Evolutionary conservation across 2,888 invertebrate genomes (phyloP).

Genomic region (Drosophila seclusa): DNA sequence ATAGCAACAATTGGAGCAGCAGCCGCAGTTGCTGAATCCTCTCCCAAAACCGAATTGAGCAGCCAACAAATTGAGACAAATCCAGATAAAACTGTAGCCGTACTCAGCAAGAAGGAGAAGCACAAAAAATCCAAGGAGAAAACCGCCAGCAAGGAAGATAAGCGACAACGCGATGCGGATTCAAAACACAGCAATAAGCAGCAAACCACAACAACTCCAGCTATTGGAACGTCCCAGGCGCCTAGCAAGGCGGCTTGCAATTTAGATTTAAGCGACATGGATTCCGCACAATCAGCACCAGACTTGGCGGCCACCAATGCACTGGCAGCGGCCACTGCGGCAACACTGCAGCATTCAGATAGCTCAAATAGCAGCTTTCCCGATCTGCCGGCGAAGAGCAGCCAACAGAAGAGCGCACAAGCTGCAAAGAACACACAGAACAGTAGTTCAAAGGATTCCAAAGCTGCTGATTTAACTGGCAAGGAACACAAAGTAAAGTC

Average conservation of each 20-base stretch:
- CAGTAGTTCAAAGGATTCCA: slow-evolving; percentile 42
- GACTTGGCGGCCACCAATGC: slow-evolving; percentile 71
- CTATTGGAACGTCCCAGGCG: slow-evolving; percentile 29
- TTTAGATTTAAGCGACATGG: slow-evolving; percentile 81
- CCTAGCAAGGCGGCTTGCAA: slow-evolving; percentile 59
- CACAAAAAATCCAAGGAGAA: slow-evolving; percentile 80
- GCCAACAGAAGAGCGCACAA: slow-evolving; percentile 45
- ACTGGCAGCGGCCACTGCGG: slow-evolving; percentile 59
- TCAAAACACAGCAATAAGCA: slow-evolving; percentile 47
- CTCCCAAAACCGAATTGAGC: slow-evolving; percentile 49
- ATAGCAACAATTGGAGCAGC: slow-evolving; percentile 31
- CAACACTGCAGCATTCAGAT: slow-evolving; percentile 79
- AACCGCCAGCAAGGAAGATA: slow-evolving; percentile 72
- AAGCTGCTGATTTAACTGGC: slow-evolving; percentile 7
- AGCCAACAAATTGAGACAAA: slow-evolving; percentile 26
- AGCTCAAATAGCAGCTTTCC: slow-evolving; percentile 84
- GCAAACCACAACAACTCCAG: slow-evolving; percentile 1
- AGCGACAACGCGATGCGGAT: slow-evolving; percentile 61
- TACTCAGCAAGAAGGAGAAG: slow-evolving; percentile 66
- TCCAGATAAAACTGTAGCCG: slow-evolving; percentile 42
- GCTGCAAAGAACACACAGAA: slow-evolving; percentile 38
- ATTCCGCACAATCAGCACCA: slow-evolving; percentile 78
- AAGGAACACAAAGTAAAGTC: slow-evolving; percentile 67
- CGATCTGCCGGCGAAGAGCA: slow-evolving; percentile 78
- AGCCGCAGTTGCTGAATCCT: slow-evolving; percentile 43